A percentile compares a stretch with the other conserved stretches of the same genome.
phyloP scores from a whole-genome alignment of 2,888 invertebrate genomes.

The Pheosia gnoma region DNA sequence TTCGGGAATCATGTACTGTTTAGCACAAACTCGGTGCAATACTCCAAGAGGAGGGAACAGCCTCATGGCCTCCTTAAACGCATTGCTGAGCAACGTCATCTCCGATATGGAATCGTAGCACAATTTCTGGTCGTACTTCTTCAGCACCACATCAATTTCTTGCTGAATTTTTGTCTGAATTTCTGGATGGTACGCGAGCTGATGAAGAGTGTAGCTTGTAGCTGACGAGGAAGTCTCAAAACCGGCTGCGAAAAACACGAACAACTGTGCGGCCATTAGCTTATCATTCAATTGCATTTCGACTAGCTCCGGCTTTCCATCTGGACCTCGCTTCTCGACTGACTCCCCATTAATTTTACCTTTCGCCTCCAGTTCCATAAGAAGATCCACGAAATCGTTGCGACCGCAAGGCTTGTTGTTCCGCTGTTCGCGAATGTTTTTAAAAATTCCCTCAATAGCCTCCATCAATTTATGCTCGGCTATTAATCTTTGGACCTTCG shows the following conservation, averaged over 20 bases:
- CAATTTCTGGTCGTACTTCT: conserved; percentile 57
- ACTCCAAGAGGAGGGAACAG: conserved; percentile 58
- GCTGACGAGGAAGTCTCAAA: conserved; percentile 76
- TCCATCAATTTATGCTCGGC: conserved; percentile 31
- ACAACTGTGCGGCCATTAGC: conserved; percentile 59
- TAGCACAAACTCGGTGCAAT: conserved; percentile 56
- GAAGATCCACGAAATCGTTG: conserved; percentile 61
- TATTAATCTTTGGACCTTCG: conserved; percentile 24
- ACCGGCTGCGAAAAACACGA: conserved; percentile 72
- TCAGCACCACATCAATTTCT: conserved; percentile 62
- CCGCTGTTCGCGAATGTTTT: conserved; percentile 52
- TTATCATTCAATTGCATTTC: conserved; percentile 55
- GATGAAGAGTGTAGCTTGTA: conserved; percentile 63
- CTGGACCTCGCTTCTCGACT: conserved; percentile 48
- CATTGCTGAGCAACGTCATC: conserved; percentile 54
- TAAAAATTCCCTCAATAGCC: conserved; percentile 42
- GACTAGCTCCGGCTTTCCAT: conserved; percentile 51
- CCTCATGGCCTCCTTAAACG: conserved; percentile 62
- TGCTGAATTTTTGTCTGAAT: conserved; percentile 60
- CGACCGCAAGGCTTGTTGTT: conserved; percentile 57
- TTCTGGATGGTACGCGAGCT: conserved; percentile 67
- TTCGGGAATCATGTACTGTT: conserved; percentile 48
- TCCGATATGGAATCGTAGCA: conserved; percentile 62
- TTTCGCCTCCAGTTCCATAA: conserved; percentile 52
- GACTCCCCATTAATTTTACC: conserved; percentile 62